Evolutionary conservation across 2,113 vertebrate species (phyloP).

Genomic region (Lathamus discolor): DNA sequence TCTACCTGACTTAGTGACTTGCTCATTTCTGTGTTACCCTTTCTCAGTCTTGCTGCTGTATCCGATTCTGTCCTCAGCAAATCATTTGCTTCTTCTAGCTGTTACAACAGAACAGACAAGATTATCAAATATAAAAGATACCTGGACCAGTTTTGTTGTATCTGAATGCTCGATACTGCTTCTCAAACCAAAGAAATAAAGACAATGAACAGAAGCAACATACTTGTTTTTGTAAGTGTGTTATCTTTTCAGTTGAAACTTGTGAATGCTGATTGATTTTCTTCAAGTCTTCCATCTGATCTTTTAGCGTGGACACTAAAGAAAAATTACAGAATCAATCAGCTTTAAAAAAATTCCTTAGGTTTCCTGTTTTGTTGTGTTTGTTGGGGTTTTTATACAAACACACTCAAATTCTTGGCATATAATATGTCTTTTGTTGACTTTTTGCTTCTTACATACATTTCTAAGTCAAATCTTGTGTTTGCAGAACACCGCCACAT

Average conservation of each 20-base stretch:
- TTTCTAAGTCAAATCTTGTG: background rate
- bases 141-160: background rate
- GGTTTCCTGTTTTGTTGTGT: background rate
- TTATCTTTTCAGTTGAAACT: constrained; percentile 91
- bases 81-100: constrained; percentile 96
- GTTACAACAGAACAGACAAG: constrained; percentile 26
- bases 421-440: background rate
- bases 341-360: background rate
- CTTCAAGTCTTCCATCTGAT: constrained; percentile 95
- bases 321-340: constrained; percentile 19
- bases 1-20: constrained; percentile 91
- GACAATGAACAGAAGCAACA: constrained; percentile 44
- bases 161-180: background rate
- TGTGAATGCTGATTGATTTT: constrained; percentile 94
- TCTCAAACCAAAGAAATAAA: background rate
- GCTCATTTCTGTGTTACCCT: constrained; percentile 91
- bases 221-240: constrained; percentile 95
- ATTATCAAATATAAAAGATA: background rate
- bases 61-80: constrained; percentile 93
- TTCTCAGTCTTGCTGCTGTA: constrained; percentile 90
- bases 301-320: constrained; percentile 92
- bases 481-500: background rate
- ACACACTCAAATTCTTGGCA: background rate
- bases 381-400: background rate
- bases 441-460: background rate